These are phyloP conservation scores for Drosophila asahinai DNA, from an alignment of 1,140 invertebrate genomes.

Conservation along the genomic window DNA sequence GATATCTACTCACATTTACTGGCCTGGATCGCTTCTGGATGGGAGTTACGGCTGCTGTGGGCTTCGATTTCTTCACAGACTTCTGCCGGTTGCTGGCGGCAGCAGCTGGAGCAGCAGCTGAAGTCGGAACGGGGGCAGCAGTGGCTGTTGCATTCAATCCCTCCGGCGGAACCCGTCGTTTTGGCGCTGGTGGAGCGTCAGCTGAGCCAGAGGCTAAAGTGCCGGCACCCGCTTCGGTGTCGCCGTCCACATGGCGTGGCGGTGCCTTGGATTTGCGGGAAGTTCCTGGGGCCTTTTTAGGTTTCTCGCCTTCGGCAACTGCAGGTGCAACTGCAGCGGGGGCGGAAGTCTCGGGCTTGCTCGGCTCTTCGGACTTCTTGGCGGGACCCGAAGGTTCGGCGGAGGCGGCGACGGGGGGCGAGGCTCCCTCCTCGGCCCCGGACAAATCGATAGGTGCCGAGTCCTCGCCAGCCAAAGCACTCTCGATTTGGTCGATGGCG, in stretches of 20 bases:
- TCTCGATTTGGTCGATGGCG: slow-evolving; percentile 84
- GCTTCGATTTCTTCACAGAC: slow-evolving; percentile 55
- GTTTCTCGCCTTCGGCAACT: not conserved
- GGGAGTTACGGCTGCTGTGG: slow-evolving; percentile 72
- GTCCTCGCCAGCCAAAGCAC: slow-evolving; percentile 77
- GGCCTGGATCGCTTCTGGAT: slow-evolving; percentile 61
- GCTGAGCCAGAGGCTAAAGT: slow-evolving; percentile 2
- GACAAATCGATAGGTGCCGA: slow-evolving; percentile 82
- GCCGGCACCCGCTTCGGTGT: slow-evolving; percentile 35
- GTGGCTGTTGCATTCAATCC: slow-evolving; percentile 26
- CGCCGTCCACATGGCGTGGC: slow-evolving; percentile 86
- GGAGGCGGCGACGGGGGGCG: not conserved
- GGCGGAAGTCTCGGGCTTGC: not conserved
- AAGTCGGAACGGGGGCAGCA: not conserved
- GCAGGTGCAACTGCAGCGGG: not conserved
- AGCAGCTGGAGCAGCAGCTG: not conserved
- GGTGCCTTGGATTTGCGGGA: slow-evolving; percentile 90
- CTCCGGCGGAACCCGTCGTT: slow-evolving; percentile 59
- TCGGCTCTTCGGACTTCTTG: slow-evolving; percentile 1
- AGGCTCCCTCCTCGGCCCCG: slow-evolving; percentile 23
- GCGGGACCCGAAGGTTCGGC: not conserved
- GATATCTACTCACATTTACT: slow-evolving; percentile 37
- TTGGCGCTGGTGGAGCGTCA: slow-evolving; percentile 46
- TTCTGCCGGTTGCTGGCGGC: slow-evolving; percentile 44
- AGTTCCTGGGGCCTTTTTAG: slow-evolving; percentile 86